Conservation (phyloP, 2,888 invertebrate genomes). For the Mamestra brassicae region DNA sequence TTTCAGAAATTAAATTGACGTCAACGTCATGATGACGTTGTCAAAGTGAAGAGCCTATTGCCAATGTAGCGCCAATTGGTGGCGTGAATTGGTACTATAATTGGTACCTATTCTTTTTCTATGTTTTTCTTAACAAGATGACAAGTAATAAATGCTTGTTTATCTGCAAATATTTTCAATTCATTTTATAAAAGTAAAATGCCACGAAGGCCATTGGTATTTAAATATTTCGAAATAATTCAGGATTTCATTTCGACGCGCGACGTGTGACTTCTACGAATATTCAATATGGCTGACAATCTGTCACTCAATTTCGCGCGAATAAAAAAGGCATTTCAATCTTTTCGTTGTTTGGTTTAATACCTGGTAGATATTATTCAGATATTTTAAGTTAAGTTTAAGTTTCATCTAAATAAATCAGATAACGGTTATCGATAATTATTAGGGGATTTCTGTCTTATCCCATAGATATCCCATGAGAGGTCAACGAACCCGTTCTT, state of each 20-base stretch:
- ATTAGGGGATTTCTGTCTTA: conserved; percentile 16
- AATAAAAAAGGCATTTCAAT: not conserved
- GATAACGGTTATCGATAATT: not conserved
- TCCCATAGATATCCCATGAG: conserved; percentile 16
- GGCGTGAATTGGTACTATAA: not conserved
- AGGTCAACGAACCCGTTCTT: not conserved
- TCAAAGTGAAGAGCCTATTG: no score
- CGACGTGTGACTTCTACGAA: not conserved
- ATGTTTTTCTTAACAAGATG: not conserved
- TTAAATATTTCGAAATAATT: not conserved
- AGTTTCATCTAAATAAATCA: no score
- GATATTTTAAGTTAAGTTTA: not conserved
- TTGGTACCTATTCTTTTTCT: not conserved
- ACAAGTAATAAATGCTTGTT: not conserved
- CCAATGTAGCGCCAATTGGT: no score
- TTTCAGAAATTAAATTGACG: no score
- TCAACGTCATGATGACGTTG: no score
- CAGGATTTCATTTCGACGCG: conserved; percentile 1
- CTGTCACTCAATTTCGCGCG: not conserved
- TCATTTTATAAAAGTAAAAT: not conserved
- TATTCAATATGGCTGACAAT: conserved; percentile 13
- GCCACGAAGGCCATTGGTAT: not conserved
- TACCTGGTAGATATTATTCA: not conserved
- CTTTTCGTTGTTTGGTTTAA: not conserved
- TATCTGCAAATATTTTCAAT: not conserved